Evolutionary conservation across 35 echinoderm and acorn worm genomes (phyloP), one percentile per base, ranked within the genome.

Genomic region (Heliocidaris tuberculata): DNA sequence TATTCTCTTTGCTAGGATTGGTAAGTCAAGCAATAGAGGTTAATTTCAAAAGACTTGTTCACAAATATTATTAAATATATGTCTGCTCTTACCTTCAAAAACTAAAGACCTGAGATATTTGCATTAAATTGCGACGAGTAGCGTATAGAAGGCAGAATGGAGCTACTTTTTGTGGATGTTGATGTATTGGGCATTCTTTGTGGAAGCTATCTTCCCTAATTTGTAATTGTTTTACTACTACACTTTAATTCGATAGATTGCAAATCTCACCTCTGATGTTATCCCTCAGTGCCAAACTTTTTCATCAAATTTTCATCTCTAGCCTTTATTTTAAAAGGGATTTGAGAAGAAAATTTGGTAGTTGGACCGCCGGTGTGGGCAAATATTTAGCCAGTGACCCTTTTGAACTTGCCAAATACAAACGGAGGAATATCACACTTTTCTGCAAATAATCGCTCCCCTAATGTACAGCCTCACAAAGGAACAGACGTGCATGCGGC

Each of bases 1-100:
- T 27, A 99, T 97, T 31, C 59, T 99, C 49, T 96, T 95, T 95
- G 98, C 94, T 35, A 97, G 71, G 93, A 85, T 98, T 70, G 95
- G 97, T 98, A 85, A 94, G 96, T 95, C 5, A 42, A 89, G 21
- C 6, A 78, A 27, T 78, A 78, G 65, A n/a, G 65, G 65, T 56
- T 15, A 42, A 42, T 15, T 15, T 10, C 52, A 10, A 56, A 56
- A 56, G 10, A 56, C 15, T 15, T 11, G 2, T 56, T 56, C 52
- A 56, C 52, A 56, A 56, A 56, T 13, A 12, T 2, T 56, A 56
- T 1, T 56, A 56, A 56, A 56, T 15, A 11, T 56, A 13, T 13
- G 10, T 15, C 52, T 56, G 52, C 52, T 56, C 15, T 15, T 56
- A 56, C 15, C 52, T 9, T 9, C 52, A 6, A 56, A 56, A 56